Conservation (phyloP, 2,888 invertebrate genomes). For the Pseudanteris insignis region DNA sequence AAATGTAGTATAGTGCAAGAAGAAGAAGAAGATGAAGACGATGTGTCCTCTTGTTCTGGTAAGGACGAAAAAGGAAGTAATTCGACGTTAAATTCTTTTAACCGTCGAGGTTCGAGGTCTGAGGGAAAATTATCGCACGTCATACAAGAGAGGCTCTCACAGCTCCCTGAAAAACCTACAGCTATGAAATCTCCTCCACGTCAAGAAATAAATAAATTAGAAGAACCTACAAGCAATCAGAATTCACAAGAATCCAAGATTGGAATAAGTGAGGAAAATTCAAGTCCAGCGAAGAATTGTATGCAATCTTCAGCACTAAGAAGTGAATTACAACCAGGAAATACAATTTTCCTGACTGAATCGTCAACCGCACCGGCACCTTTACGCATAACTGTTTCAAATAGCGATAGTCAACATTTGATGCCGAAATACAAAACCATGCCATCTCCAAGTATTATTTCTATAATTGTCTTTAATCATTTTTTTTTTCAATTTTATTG, state of each 20-base stretch:
- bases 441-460: constrained; percentile 68
- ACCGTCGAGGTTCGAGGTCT: constrained; percentile 79
- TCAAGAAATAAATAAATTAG: constrained; percentile 42
- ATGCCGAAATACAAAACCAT: constrained; percentile 70
- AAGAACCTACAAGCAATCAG: constrained; percentile 15
- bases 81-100: constrained; percentile 68
- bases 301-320: constrained; percentile 27
- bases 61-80: constrained; percentile 68
- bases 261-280: constrained; percentile 17
- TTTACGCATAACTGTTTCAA: constrained; percentile 63
- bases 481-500: constrained; percentile 1
- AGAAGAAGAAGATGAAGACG: constrained; percentile 86
- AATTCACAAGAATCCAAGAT: constrained; percentile 29
- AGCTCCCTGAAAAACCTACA: constrained; percentile 72
- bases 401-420: constrained; percentile 54
- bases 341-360: constrained; percentile 68
- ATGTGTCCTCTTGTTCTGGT: constrained; percentile 71
- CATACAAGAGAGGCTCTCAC: constrained; percentile 72
- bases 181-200: constrained; percentile 48
- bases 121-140: constrained; percentile 80
- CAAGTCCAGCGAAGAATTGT: constrained; percentile 18
- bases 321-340: constrained; percentile 29
- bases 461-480: too few relatives aligned
- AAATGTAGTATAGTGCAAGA: constrained; percentile 93
- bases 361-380: constrained; percentile 70